A percentile compares a stretch with the other conserved stretches of the same genome.
These are phyloP conservation scores for Ginglymostoma cirratum DNA, from an alignment of 2,113 vertebrate genomes.

Conservation along the genomic window DNA sequence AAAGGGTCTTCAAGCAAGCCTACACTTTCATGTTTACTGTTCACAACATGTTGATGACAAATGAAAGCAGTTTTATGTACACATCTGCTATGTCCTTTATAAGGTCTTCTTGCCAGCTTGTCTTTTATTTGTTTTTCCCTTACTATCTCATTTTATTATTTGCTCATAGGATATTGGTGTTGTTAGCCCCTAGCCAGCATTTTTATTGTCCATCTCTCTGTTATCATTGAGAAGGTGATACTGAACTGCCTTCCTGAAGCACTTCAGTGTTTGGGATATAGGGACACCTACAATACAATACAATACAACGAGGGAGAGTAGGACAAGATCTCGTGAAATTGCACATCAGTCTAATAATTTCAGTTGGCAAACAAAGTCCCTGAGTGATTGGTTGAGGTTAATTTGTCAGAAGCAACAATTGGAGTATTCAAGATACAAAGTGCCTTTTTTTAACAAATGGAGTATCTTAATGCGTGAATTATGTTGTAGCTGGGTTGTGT, in stretches of 20 bases:
- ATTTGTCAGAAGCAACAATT: neutral
- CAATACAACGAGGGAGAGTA: too few relatives aligned
- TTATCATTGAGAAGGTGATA: too few relatives aligned
- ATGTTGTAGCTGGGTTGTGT: slow-evolving; percentile 7
- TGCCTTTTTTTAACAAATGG: neutral
- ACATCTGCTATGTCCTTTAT: neutral
- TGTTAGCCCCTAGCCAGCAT: too few relatives aligned
- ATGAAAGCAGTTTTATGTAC: neutral
- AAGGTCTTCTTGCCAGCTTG: neutral
- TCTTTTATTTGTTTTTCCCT: neutral
- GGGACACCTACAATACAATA: too few relatives aligned
- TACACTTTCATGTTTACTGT: neutral
- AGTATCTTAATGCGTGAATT: neutral
- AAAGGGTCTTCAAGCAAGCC: neutral
- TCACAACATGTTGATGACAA: neutral
- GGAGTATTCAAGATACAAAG: neutral
- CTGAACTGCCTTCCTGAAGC: too few relatives aligned
- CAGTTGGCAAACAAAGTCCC: neutral
- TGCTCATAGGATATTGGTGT: too few relatives aligned
- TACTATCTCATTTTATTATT: too few relatives aligned
- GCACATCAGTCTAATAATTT: neutral
- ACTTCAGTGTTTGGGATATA: too few relatives aligned
- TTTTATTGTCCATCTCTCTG: too few relatives aligned
- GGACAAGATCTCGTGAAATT: neutral
- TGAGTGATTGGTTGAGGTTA: neutral